phyloP scores from a whole-genome alignment of 1,140 invertebrate genomes.

The Varroa destructor region DNA sequence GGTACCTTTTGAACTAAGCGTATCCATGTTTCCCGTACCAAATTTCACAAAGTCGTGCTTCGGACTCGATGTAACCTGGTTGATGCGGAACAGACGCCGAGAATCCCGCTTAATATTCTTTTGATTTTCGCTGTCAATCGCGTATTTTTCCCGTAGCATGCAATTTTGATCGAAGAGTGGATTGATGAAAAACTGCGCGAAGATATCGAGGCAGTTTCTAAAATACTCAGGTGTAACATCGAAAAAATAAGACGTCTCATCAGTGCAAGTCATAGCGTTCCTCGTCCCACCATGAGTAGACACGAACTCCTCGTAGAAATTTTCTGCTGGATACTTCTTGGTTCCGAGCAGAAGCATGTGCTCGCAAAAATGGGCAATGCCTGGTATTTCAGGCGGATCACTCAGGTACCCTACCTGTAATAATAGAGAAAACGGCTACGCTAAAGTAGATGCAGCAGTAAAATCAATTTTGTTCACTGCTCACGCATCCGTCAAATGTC shows the following conservation, averaged over 20 bases:
- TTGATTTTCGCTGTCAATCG: slow-evolving; percentile 87
- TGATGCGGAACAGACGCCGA: slow-evolving; percentile 75
- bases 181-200: slow-evolving; percentile 83
- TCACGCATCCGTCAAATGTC: no score
- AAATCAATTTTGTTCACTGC: no score
- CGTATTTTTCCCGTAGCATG: slow-evolving; percentile 82
- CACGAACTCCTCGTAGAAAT: no score
- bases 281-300: slow-evolving; percentile 63
- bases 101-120: slow-evolving; percentile 77
- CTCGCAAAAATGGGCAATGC: slow-evolving; percentile 48
- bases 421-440: no score
- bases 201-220: slow-evolving; percentile 65
- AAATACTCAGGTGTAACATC: slow-evolving; percentile 74
- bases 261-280: slow-evolving; percentile 75
- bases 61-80: slow-evolving; percentile 59
- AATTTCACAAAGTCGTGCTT: slow-evolving; percentile 78
- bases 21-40: slow-evolving; percentile 56
- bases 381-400: slow-evolving; percentile 51
- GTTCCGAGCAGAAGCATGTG: slow-evolving; percentile 49
- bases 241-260: slow-evolving; percentile 87
- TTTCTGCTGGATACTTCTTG: slow-evolving; percentile 40
- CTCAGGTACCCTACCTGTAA: slow-evolving; percentile 45
- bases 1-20: slow-evolving; percentile 64
- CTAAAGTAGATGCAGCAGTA: no score
- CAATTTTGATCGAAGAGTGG: slow-evolving; percentile 79